Base-by-base conservation (phyloP, 2,113 vertebrate genomes). In the Caloenas nicobarica region DNA sequence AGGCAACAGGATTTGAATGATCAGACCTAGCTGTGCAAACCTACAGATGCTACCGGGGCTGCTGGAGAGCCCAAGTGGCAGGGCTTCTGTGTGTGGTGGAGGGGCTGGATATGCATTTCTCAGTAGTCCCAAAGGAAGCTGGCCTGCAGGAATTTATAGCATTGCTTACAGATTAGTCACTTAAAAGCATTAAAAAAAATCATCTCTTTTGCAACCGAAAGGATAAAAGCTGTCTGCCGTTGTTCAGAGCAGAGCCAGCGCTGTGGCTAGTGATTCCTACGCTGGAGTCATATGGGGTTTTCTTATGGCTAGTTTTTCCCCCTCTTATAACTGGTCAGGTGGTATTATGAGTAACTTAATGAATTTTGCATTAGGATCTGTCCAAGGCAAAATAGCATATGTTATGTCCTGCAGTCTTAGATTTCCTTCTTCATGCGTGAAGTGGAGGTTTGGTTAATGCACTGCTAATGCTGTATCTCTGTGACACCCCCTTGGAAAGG, bases 1-100 rank as follows among this genome's bases (percentile, higher is more conserved):
- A 82, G 88, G 88, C 77, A 91, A 89, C 86, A 80, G 71, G 92
- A 92, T 94, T 94, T 89, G 73, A 94, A 85, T 89, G 73, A 85
- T 84, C 69, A 40, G 77, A 84, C 81, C 34, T 92, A 57, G 62
- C 77, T 72, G 61, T 22, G 14, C 22, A 8, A 61, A 57, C 1
- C 1, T 65, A 10, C 0, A 1, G 71, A 24, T 64, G 73, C 76
- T 88, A 14, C 38, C 58, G 57, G 61, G 23, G 11, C 57, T 31
- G 28, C 58, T 86, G 4, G 10, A 54, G 60, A 82, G 61, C 54
- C 40, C n/a, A 44, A 69, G 81, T 46, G 24, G 21, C 53, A 78
- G n/a, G 9, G 34, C 48, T 81, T 66, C 14, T 40, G 18, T 16
- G 16, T 14, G 36, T 34, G 28, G 18, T 46, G 44, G 44, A 1